Base-by-base conservation (phyloP, 2,888 invertebrate species). In the Aquatica leii region DNA sequence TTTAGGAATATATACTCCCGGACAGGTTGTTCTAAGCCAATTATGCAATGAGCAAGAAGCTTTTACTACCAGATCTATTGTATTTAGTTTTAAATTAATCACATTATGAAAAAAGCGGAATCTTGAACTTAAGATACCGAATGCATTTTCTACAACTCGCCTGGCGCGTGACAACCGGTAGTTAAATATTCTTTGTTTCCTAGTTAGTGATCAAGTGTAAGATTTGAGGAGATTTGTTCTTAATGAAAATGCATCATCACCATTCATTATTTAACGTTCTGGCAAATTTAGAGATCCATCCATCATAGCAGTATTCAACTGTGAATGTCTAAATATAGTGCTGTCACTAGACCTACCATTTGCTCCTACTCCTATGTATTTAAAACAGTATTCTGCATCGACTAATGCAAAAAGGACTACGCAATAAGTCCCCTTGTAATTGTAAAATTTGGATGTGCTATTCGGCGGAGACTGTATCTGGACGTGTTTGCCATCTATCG, bases 281-380 rank as follows among this genome's bases (percentile, higher is more conserved):
- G 40, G 40, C n/a, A 40, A 40, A 31, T 31, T 31, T 31, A 31
- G 31, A 31, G 31, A 31, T 31, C 31, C 31, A 31, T 31, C 31
- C 9, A 6, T n/a, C 40, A 40, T 31, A 31, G 31, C 31, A 31
- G 9, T 31, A 31, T 31, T 31, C 31, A 31, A 31, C 31, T 31
- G 31, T 31, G 9, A 31, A 31, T 31, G 4, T 4, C 5, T 31
- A 31, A 31, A 31, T 31, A 31, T 31, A 31, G 9, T 31, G 31
- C 31, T 31, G 31, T 6, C 31, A 31, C 31, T 9, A 9, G 9
- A 31, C 31, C 31, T 31, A 31, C 31, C 31, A 31, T 31, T 31
- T n/a, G 40, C n/a, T 40, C 40, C 40, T n/a, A 40, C 40, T 4
- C 14, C 40, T 40, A 40, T 40, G 40, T 40, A 40, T n/a, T n/a